A percentile compares a stretch with the other conserved stretches of the same genome.
These are phyloP conservation scores for Sparus aurata DNA, from an alignment of 2,797 vertebrate species.

Conservation along the genomic window DNA sequence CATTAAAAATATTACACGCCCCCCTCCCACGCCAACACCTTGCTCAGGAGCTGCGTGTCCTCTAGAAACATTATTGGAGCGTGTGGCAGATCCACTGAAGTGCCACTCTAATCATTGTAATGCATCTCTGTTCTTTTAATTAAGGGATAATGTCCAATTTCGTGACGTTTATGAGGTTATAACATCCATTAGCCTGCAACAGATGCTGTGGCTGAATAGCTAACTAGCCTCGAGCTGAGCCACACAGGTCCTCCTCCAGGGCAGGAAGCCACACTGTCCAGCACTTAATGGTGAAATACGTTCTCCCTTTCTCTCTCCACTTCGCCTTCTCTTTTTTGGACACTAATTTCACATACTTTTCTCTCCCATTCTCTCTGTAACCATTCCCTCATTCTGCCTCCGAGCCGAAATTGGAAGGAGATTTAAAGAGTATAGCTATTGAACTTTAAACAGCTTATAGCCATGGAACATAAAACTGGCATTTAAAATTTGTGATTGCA, in stretches of 20 bases:
- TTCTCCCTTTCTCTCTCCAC: conserved; percentile 39
- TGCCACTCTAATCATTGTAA: conserved; percentile 87
- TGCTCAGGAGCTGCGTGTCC: conserved; percentile 61
- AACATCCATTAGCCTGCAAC: conserved; percentile 91
- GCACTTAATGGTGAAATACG: conserved; percentile 68
- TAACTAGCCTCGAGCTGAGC: conserved; percentile 84
- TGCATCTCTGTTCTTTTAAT: conserved; percentile 92
- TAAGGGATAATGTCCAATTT: conserved; percentile 91
- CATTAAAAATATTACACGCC: conserved; percentile 70
- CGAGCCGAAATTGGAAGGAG: conserved; percentile 82
- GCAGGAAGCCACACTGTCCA: conserved; percentile 73
- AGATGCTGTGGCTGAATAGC: conserved; percentile 87
- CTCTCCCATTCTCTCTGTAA: conserved; percentile 56
- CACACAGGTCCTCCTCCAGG: conserved; percentile 79
- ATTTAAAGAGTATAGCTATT: conserved; percentile 89
- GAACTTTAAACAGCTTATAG: conserved; percentile 91
- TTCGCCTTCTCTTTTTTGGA: conserved; percentile 42
- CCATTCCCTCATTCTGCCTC: conserved; percentile 67
- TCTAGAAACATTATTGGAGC: conserved; percentile 79
- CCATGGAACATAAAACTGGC: conserved; percentile 89
- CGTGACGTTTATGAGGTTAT: conserved; percentile 90
- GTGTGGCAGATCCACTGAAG: conserved; percentile 73
- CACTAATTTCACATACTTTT: conserved; percentile 64
- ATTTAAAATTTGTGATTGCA: conserved; percentile 92
- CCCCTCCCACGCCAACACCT: conserved; percentile 52